Base-by-base conservation (phyloP, 1,140 invertebrate species). In the Diprion similis region DNA sequence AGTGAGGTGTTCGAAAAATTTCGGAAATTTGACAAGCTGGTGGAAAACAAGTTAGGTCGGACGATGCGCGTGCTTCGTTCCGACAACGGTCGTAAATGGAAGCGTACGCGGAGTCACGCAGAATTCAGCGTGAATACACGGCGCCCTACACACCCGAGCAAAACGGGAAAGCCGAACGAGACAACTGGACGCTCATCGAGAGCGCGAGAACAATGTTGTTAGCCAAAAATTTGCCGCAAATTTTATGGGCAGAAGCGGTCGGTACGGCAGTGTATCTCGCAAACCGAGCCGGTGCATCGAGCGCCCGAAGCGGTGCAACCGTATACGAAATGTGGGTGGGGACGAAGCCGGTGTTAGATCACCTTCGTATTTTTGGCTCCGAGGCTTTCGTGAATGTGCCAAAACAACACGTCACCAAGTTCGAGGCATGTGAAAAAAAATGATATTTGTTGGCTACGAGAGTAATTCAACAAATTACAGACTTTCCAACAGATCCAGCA, bases 161-260 rank as follows among this genome's bases (percentile, higher is more conserved):
- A 77, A 88, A 87, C 68, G 84, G 84, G 9, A 74, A 81, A 10
- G 79, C 80, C 10, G 81, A 87, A 71, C 24, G 81, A 47, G n/a
- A n/a, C n/a, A n/a, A n/a, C n/a, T n/a, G n/a, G n/a, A 87, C 84
- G 0, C 77, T 89, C n/a, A n/a, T n/a, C n/a, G n/a, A n/a, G n/a
- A n/a, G n/a, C n/a, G n/a, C n/a, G n/a, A n/a, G n/a, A n/a, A 78
- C 81, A 15, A 86, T 89, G 85, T 68, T 89, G 10, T 64, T 81
- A 11, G 77, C 79, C 17, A 76, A 81, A 48, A 75, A 84, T 19
- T 70, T 90, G 46, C 77, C 77, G 48, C 77, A 81, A 48, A 59
- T 75, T 0, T 80, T 87, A 67, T 90, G 87, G 88, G 83, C 82
- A 6, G 87, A 90, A 83, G 87, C 89, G 11, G 77, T 87, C 0